These are phyloP conservation scores for Lichenostomus cassidix DNA, from an alignment of 2,113 vertebrate genomes.

Conservation along the genomic window DNA sequence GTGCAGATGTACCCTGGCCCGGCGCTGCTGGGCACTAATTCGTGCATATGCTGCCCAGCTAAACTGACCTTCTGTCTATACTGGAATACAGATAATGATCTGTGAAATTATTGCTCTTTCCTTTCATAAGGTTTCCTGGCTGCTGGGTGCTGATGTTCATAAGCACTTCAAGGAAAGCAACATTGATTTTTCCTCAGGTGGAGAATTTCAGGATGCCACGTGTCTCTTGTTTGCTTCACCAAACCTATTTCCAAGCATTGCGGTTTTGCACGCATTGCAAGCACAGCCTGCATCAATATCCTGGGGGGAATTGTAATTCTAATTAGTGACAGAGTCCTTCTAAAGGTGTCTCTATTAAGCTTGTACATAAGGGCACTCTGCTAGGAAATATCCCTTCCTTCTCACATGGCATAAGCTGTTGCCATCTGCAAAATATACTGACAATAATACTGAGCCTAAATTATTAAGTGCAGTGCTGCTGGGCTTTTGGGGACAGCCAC, in stretches of 20 bases:
- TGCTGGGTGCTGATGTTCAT: neutral
- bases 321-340: conserved; percentile 9
- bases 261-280: conserved; percentile 28
- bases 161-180: conserved; percentile 25
- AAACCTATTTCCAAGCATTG: neutral
- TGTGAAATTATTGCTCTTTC: conserved; percentile 9
- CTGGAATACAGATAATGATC: neutral
- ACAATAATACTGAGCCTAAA: neutral
- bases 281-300: conserved; percentile 43
- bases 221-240: conserved; percentile 33
- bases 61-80: neutral
- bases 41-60: fast-evolving
- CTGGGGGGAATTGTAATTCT: neutral
- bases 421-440: conserved; percentile 2
- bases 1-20: neutral
- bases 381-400: conserved; percentile 14
- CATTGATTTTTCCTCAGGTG: conserved; percentile 35
- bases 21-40: neutral
- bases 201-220: neutral
- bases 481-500: neutral
- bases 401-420: conserved; percentile 4
- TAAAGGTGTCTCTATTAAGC: conserved; percentile 47
- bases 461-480: neutral
- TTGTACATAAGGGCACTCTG: neutral
- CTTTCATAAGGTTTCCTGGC: neutral